Evolutionary conservation across 2,888 invertebrate genomes (phyloP), one percentile per base, ranked within the genome.

Genomic region (Hemaris fuciformis): DNA sequence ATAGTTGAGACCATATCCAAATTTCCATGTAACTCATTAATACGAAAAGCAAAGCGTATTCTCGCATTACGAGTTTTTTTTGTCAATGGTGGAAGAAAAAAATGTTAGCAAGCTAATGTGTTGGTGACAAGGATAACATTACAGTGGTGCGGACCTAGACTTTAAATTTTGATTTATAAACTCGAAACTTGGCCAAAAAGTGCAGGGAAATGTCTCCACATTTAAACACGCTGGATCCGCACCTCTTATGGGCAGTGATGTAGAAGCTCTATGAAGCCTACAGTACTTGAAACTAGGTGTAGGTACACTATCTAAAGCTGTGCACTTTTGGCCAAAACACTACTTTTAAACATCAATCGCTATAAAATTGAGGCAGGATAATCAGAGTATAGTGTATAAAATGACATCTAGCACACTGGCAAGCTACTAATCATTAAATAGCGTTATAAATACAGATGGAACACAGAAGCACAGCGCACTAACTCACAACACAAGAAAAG

Each of bases 401-500:
- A 70, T 72, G 75, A 78, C 65, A 70, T 27, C 27, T 27, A 53
- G 75, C 76, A 82, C 81, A 80, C 72, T 73, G 68, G 75, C 70
- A 84, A 84, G 84, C 84, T 69, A 75, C 77, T 77, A 78, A 73
- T 72, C 42, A 62, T 20, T 27, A 56, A 53, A 57, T 45, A 69
- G 72, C 74, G 70, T 74, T 74, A 70, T 66, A 72, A 70, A 75
- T 79, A 84, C 66, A 83, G 73, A 80, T 84, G 81, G 80, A 78
- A 85, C 85, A 88, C 81, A 88, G 88, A 80, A 87, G 85, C 86
- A 81, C 77, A 82, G 82, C 79, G 83, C 86, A 90, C 88, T 87
- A 87, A 85, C 56, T 84, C 86, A 91, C 90, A 91, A 91, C 89
- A 91, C 88, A 89, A 85, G 87, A 87, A 83, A 82, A 84, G 80